Evolutionary conservation across 92 coral and sea anemone species (phyloP).

Genomic region (Anthopleura xanthogrammica): DNA sequence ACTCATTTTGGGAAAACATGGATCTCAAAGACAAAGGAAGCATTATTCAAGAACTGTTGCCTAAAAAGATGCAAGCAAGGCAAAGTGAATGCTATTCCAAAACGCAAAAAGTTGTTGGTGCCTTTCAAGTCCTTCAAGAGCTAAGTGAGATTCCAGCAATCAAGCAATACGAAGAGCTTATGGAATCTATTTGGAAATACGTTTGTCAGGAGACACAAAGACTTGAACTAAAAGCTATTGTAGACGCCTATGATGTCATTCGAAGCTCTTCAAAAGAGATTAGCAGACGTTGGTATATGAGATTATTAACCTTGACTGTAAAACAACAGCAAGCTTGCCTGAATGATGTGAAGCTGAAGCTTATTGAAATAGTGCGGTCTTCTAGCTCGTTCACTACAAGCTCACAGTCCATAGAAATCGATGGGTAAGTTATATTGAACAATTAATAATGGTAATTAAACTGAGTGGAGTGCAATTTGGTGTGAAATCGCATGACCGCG

Average conservation of each 20-base stretch:
- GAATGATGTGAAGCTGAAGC: conserved; percentile 10
- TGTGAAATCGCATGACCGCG: too few species aligned
- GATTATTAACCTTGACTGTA: conserved; percentile 4
- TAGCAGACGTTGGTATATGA: conserved; percentile 21
- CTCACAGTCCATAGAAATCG: conserved; percentile 1
- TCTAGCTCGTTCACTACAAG: not conserved
- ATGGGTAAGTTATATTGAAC: conserved; percentile 10
- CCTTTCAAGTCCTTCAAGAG: conserved; percentile 16
- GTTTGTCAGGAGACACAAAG: conserved; percentile 12
- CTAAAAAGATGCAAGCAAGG: not conserved
- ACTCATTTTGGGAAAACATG: conserved; percentile 13
- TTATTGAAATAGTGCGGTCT: conserved; percentile 6
- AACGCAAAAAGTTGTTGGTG: conserved; percentile 1
- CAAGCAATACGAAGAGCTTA: conserved; percentile 4
- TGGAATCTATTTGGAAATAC: conserved; percentile 1
- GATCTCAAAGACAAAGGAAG: not conserved
- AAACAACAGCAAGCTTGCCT: not conserved
- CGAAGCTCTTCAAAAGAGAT: not conserved
- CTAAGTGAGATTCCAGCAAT: conserved; percentile 17
- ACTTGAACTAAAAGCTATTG: conserved; percentile 18
- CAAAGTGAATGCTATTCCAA: too few species aligned
- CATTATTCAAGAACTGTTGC: not conserved
- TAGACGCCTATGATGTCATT: conserved; percentile 40
- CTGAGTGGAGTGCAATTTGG: too few species aligned
- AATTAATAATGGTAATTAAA: too few species aligned